These are phyloP conservation scores for Labrus mixtus DNA, from an alignment of 2,113 vertebrate species.

Conservation along the genomic window DNA sequence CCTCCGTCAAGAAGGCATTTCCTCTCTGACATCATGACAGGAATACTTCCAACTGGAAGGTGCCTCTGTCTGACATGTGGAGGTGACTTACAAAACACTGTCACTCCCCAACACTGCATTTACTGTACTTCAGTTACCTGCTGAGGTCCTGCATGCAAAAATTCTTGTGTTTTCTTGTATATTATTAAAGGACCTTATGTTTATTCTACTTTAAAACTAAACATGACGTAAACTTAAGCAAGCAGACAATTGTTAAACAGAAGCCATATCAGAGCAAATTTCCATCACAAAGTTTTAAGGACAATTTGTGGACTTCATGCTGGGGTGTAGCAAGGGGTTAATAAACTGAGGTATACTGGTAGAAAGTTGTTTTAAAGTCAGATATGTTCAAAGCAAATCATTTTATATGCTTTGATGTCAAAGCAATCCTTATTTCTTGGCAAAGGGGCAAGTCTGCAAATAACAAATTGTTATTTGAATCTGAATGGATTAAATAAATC, in stretches of 20 bases:
- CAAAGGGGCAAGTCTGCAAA: neutral
- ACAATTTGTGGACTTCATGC: too few species aligned
- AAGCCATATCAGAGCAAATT: neutral
- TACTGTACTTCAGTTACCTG: conserved; percentile 5
- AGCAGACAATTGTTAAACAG: too few species aligned
- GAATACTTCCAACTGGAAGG: conserved; percentile 72
- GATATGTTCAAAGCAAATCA: neutral
- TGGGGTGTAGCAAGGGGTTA: too few species aligned
- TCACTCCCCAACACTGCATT: conserved; percentile 6
- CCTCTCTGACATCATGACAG: conserved; percentile 78
- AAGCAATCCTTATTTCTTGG: too few species aligned
- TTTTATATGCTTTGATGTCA: too few species aligned
- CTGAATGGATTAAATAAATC: too few species aligned
- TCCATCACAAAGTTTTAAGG: too few species aligned
- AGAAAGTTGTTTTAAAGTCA: too few species aligned
- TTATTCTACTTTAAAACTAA: neutral
- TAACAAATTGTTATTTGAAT: neutral
- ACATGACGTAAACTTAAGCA: too few species aligned
- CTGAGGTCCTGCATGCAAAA: neutral
- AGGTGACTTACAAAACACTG: conserved; percentile 39
- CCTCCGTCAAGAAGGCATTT: conserved; percentile 79
- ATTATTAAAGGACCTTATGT: neutral
- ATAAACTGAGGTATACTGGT: too few species aligned
- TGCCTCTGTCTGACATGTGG: conserved; percentile 20
- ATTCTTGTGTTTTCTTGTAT: neutral